Conservation (phyloP, 2,113 vertebrate species). For the Nipponia nippon region DNA sequence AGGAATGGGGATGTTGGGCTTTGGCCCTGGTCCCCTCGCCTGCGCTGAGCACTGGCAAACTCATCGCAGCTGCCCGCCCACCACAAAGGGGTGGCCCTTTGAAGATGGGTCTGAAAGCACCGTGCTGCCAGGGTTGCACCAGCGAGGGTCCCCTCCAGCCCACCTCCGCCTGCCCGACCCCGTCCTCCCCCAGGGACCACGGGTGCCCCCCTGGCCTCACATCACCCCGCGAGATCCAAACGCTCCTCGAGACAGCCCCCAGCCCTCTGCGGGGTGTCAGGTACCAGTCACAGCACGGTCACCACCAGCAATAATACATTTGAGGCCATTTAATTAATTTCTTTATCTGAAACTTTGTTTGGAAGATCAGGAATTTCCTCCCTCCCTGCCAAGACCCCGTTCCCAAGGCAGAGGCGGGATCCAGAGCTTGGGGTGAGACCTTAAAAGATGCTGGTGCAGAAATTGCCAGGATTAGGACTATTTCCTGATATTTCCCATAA, state of each 20-base stretch:
- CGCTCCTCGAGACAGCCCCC: accelerated
- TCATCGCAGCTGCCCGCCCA: not conserved
- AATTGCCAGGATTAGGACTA: not conserved
- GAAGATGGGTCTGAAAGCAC: not conserved
- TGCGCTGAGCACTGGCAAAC: not conserved
- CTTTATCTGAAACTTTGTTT: not conserved
- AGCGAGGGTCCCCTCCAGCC: not conserved
- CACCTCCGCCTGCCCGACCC: not conserved
- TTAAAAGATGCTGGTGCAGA: not conserved
- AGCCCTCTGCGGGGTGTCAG: accelerated
- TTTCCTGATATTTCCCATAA: not conserved
- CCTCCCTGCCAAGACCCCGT: not conserved
- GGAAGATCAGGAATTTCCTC: not conserved
- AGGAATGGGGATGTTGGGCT: not conserved
- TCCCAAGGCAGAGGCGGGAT: not conserved
- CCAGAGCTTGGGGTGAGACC: not conserved
- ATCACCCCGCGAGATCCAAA: not conserved
- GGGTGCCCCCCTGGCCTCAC: accelerated
- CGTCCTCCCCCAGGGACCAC: too few relatives aligned
- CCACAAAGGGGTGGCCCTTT: not conserved
- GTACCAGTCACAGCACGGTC: accelerated
- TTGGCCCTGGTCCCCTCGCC: accelerated
- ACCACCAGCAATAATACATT: accelerated
- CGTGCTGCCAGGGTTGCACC: not conserved
- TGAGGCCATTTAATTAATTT: not conserved